Conservation (phyloP, 2,113 vertebrate species). For the Bos taurus region DNA sequence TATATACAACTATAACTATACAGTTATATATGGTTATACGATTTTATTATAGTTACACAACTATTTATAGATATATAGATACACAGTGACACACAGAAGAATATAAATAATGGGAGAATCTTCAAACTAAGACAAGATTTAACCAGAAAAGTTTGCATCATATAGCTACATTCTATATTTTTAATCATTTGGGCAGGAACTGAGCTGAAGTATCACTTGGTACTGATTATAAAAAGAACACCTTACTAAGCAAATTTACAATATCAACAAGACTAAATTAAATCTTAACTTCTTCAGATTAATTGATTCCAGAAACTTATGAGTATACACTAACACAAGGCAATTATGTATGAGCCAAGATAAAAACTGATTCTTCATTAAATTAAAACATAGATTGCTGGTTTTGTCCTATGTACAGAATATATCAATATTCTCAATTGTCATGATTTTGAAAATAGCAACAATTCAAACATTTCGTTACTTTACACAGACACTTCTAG, state of each 20-base stretch:
- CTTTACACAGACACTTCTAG: neutral
- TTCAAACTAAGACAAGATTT: conserved; percentile 26
- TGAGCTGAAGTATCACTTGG: conserved; percentile 2
- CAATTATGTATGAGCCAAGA: conserved; percentile 16
- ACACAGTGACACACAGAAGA: neutral
- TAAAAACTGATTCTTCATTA: conserved; percentile 14
- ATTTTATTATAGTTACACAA: neutral
- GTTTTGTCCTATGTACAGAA: neutral
- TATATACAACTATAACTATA: neutral
- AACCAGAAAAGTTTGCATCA: neutral
- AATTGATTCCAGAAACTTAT: conserved; percentile 18
- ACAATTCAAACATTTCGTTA: neutral
- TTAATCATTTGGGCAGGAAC: conserved; percentile 24
- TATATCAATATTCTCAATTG: neutral
- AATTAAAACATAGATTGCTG: neutral
- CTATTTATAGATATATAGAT: neutral
- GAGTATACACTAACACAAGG: neutral
- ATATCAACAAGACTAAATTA: neutral
- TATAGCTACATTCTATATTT: neutral
- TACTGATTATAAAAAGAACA: conserved; percentile 17
- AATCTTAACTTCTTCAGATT: conserved; percentile 48
- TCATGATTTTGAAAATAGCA: neutral
- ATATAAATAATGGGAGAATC: neutral
- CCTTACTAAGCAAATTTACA: neutral
- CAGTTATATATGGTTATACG: neutral